Evolutionary conservation across 2,888 invertebrate species (phyloP), one percentile per base, ranked within the genome.

Genomic region (Cheilosia pagana): DNA sequence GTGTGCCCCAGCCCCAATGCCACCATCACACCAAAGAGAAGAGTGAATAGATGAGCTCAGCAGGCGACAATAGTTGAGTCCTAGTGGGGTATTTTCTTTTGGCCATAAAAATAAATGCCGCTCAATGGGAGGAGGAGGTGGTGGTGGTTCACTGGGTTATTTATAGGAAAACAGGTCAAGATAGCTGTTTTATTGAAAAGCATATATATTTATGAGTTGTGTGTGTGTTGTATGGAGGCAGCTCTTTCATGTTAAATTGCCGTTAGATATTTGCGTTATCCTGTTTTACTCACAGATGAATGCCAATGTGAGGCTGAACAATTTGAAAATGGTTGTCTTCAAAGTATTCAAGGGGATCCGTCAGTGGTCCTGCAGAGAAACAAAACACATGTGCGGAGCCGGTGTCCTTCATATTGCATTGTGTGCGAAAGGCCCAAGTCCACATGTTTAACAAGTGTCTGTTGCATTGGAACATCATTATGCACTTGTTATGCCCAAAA

Each of bases 41-140:
- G n/a, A n/a, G n/a, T n/a, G 35, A 57, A 25, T 35, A n/a, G 55
- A 63, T 65, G 43, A 63, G 35, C 63, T 39, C 55, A 57, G 28
- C 57, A 41, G 67, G 43, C 50, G 39, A 21, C 2, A 50, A 12
- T 23, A 50, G 12, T 43, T 25, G 43, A 45, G 60, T 10, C 67
- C n/a, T 68, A 28, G 23, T 12, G 48, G 23, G 65, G 65, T 7
- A 48, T 21, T 48, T 65, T 12, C 63, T 67, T 67, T 50, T 16
- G 52, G 43, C 35, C 53, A 55, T 70, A 48, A 77, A 77, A 77
- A 70, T 77, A 77, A 77, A 77, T 41, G 53, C 45, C 60, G 19
- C 31, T 59, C 23, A 10, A 31, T 39, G 21, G 60, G 23, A 14
- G 43, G 23, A n/a, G 25, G 12, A 12, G 35, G 8, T 28, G 28